Conservation (phyloP, 1,140 invertebrate species). For the Adoxophyes honmai region DNA sequence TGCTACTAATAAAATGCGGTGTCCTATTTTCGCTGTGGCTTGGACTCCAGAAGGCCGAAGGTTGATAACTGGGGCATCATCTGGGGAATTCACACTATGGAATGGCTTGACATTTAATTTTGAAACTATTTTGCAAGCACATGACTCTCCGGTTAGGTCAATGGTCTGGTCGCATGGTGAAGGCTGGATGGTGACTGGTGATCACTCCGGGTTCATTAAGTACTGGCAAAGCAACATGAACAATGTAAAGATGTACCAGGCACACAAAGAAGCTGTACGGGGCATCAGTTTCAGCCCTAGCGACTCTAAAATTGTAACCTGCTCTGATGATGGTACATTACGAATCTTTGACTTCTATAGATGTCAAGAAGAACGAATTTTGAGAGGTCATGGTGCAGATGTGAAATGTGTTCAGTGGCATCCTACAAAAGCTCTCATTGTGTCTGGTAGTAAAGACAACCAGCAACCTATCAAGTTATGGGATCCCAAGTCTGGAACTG, state of each 20-base stretch:
- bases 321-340: slow-evolving; percentile 99
- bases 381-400: slow-evolving; percentile 98
- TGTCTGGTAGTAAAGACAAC: slow-evolving; percentile 99
- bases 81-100: slow-evolving; percentile 99
- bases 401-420: slow-evolving; percentile 99
- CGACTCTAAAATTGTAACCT: slow-evolving; percentile 98
- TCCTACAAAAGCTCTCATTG: slow-evolving; percentile 96
- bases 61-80: slow-evolving; percentile 98
- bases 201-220: slow-evolving; percentile 99
- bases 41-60: slow-evolving; percentile 99
- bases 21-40: slow-evolving; percentile 98
- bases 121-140: slow-evolving; percentile 99
- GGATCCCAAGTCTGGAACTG: slow-evolving; percentile 97
- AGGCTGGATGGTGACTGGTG: slow-evolving; percentile 99
- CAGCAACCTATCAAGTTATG: slow-evolving; percentile 99
- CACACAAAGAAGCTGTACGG: slow-evolving; percentile 99
- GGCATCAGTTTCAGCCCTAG: slow-evolving; percentile 99
- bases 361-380: slow-evolving; percentile 96
- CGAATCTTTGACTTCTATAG: slow-evolving; percentile 99
- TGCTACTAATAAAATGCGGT: slow-evolving; percentile 99
- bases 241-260: slow-evolving; percentile 99
- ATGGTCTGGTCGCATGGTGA: slow-evolving; percentile 99
- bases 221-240: slow-evolving; percentile 99
- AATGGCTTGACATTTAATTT: slow-evolving; percentile 99
- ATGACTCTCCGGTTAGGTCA: slow-evolving; percentile 97